These are phyloP conservation scores for Meriones unguiculatus DNA, from an alignment of 2,113 vertebrate genomes.

Conservation along the genomic window DNA sequence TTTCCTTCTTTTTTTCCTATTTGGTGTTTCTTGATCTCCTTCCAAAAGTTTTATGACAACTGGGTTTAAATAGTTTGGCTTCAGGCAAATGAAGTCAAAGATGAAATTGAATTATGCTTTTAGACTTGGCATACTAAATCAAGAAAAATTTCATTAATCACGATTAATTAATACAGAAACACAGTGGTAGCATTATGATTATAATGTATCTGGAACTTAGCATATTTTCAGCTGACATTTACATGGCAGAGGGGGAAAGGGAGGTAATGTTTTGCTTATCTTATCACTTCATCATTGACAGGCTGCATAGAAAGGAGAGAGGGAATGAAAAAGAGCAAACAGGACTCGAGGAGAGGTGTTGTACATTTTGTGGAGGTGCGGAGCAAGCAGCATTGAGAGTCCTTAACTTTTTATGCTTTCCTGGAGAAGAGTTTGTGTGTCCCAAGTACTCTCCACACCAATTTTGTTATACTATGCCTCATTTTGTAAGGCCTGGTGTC, in stretches of 20 bases:
- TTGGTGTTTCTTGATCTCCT: constrained; percentile 66
- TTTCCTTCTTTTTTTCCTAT: constrained; percentile 8
- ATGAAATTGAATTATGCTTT: constrained; percentile 81
- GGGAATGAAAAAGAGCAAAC: constrained; percentile 17
- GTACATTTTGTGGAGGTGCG: neutral
- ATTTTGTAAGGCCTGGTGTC: neutral
- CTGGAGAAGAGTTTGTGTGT: constrained; percentile 6
- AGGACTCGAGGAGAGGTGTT: neutral
- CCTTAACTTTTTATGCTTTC: constrained; percentile 23
- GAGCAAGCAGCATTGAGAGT: neutral
- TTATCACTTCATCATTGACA: constrained; percentile 27
- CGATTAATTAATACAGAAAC: constrained; percentile 85
- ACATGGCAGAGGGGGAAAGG: constrained; percentile 32
- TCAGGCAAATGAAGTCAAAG: constrained; percentile 79
- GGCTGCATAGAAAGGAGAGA: neutral
- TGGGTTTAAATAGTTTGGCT: constrained; percentile 72
- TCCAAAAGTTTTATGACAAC: constrained; percentile 77
- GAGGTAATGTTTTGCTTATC: constrained; percentile 31
- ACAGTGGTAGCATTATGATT: constrained; percentile 84
- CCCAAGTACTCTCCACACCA: neutral
- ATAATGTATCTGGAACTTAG: constrained; percentile 70
- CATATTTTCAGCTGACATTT: constrained; percentile 47
- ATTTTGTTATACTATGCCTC: constrained; percentile 14
- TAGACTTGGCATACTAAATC: constrained; percentile 84
- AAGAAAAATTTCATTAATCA: constrained; percentile 87